These are phyloP conservation scores for Cecidostiba fungosa DNA, from an alignment of 2,888 invertebrate genomes.

Conservation along the genomic window DNA sequence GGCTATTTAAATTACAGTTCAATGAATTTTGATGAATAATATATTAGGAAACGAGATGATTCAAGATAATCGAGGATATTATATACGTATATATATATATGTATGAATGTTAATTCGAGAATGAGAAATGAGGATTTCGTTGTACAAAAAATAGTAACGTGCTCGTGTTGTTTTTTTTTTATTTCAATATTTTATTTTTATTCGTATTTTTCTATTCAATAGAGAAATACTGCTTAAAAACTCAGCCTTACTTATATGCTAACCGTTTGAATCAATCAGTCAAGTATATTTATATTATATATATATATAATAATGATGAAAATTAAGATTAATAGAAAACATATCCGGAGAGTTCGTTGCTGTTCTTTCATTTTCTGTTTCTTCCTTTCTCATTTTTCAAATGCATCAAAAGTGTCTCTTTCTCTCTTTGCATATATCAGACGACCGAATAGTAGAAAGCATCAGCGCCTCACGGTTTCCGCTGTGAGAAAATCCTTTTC, in stretches of 20 bases:
- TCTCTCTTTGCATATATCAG: neutral
- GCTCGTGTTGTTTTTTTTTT: slow-evolving; percentile 2
- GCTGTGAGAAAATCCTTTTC: slow-evolving; percentile 34
- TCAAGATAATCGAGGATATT: neutral
- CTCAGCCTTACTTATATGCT: slow-evolving; percentile 39
- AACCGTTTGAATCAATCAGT: slow-evolving; percentile 29
- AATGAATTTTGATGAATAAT: neutral
- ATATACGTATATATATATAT: neutral
- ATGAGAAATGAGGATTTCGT: slow-evolving; percentile 20
- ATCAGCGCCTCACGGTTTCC: slow-evolving; percentile 56
- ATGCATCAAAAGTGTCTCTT: neutral
- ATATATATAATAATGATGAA: slow-evolving; percentile 12
- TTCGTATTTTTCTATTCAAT: slow-evolving; percentile 24
- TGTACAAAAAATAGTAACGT: slow-evolving; percentile 7
- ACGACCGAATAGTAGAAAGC: slow-evolving; percentile 25
- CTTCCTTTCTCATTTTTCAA: neutral
- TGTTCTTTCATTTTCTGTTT: neutral
- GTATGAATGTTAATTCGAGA: neutral
- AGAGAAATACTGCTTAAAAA: slow-evolving; percentile 34
- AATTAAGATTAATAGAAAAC: slow-evolving; percentile 25
- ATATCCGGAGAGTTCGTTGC: slow-evolving; percentile 13
- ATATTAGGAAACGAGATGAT: neutral
- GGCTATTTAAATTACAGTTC: neutral
- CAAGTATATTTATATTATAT: slow-evolving; percentile 1
- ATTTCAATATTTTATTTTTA: slow-evolving; percentile 23